Percentiles rank a stretch among this genome's conserved stretches.
These are phyloP conservation scores for Drosophila eugracilis DNA, from an alignment of 1,140 invertebrate species.

Conservation along the genomic window DNA sequence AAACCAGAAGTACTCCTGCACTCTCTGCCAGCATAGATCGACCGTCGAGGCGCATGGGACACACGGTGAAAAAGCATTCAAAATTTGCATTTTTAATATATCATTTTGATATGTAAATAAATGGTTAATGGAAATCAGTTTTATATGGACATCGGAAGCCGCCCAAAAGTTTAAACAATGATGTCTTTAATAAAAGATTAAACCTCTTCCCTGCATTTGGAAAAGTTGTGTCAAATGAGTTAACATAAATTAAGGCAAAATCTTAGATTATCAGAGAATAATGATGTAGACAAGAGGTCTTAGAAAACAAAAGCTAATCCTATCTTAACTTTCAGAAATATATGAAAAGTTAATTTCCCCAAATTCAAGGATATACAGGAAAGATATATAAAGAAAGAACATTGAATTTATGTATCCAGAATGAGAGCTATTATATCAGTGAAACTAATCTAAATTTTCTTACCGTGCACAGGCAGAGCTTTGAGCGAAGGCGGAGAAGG, in stretches of 20 bases:
- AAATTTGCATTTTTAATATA: background rate
- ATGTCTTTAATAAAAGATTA: background rate
- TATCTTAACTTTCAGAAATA: too few species aligned
- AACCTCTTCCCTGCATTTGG: background rate
- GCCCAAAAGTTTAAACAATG: background rate
- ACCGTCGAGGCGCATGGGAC: background rate
- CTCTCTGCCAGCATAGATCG: slow-evolving; percentile 52
- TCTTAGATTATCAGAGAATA: too few species aligned
- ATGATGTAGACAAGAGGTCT: too few species aligned
- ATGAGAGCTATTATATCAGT: too few species aligned
- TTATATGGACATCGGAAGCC: background rate
- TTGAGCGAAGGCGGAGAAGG: slow-evolving; percentile 7
- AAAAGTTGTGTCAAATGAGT: background rate
- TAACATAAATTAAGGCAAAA: background rate
- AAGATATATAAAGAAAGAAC: too few species aligned
- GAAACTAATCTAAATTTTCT: too few species aligned
- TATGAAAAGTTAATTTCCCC: too few species aligned
- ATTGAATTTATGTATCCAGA: too few species aligned
- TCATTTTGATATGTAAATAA: background rate
- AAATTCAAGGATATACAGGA: too few species aligned
- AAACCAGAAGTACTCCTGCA: slow-evolving; percentile 60
- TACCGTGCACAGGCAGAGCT: slow-evolving; percentile 14
- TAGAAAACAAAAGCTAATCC: too few species aligned
- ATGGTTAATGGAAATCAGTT: background rate
- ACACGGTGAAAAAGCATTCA: background rate